Conservation (phyloP, 2,797 vertebrate species). For the Mycteria americana region DNA sequence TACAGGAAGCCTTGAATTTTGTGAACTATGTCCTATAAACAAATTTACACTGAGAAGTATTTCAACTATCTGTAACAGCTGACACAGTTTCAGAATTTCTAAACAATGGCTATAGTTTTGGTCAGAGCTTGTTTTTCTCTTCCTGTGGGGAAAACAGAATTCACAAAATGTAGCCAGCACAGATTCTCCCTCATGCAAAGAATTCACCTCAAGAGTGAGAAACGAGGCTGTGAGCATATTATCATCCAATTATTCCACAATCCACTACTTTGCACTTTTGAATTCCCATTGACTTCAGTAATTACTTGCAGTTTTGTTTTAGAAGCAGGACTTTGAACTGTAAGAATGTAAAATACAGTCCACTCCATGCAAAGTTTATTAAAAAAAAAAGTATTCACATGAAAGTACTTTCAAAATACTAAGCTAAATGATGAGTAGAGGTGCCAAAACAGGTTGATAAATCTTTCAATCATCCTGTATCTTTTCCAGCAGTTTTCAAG, state of each 20-base stretch:
- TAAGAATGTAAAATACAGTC: not conserved
- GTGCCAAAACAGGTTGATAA: constrained; percentile 14
- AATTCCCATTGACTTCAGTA: not conserved
- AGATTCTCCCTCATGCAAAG: not conserved
- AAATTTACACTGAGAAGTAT: not conserved
- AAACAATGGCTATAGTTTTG: not conserved
- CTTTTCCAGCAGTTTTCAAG: constrained; percentile 54
- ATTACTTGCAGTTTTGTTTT: not conserved
- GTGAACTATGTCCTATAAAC: not conserved
- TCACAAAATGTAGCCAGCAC: constrained; percentile 6
- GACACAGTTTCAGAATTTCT: not conserved
- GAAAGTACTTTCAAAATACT: constrained; percentile 23
- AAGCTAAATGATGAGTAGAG: constrained; percentile 7
- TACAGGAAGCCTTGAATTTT: not conserved
- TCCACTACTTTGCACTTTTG: not conserved
- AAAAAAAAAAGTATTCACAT: not conserved
- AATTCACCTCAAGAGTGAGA: not conserved
- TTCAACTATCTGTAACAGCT: not conserved
- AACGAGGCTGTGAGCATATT: not conserved
- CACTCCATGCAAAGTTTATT: not conserved
- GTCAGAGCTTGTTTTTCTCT: not conserved
- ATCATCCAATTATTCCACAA: not conserved
- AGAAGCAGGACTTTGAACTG: not conserved
- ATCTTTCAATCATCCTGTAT: constrained; percentile 43
- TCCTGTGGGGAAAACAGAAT: not conserved